These are phyloP conservation scores for Epinephelus moara DNA, from an alignment of 2,113 vertebrate species.

Conservation along the genomic window DNA sequence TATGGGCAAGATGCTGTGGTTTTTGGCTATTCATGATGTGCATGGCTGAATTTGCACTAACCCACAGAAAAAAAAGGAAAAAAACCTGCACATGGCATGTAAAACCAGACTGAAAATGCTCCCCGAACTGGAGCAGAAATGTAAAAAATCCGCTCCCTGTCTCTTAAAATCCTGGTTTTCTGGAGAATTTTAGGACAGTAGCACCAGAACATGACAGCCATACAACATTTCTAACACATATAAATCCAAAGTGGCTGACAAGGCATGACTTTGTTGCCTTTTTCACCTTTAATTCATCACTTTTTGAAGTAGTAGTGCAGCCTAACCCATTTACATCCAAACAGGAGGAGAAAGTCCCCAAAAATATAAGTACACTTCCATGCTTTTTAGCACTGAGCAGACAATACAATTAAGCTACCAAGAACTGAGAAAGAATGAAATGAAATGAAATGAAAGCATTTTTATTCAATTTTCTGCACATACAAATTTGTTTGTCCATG, in stretches of 20 bases:
- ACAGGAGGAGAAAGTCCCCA: neutral
- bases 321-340: too few species aligned
- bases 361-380: neutral
- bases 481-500: too few species aligned
- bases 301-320: neutral
- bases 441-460: too few species aligned
- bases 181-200: neutral
- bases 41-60: slow-evolving; percentile 64
- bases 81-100: slow-evolving; percentile 25
- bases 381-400: too few species aligned
- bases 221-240: neutral
- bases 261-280: neutral
- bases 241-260: neutral
- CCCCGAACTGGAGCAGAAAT: neutral
- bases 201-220: neutral
- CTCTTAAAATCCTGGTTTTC: neutral
- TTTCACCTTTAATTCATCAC: neutral
- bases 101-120: slow-evolving; percentile 8
- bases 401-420: too few species aligned
- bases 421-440: neutral
- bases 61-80: neutral
- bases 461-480: too few species aligned
- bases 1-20: slow-evolving; percentile 89
- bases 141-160: neutral
- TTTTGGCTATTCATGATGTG: slow-evolving; percentile 63